phyloP scores from a whole-genome alignment of 2,888 invertebrate species.

The Rhorus exstirpatorius region DNA sequence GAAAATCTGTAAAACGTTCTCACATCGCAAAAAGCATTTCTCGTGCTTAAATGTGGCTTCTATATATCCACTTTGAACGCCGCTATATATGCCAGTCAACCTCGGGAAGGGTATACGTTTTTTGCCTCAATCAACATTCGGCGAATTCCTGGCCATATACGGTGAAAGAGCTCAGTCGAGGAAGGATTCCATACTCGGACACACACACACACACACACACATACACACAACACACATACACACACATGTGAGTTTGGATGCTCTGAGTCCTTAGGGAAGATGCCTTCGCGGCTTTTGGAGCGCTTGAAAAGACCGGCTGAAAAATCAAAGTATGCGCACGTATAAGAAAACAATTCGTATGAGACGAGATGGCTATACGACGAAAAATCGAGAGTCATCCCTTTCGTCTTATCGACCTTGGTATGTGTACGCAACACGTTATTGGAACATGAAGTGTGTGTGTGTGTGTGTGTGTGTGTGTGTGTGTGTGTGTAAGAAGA shows the following conservation, averaged over 20 bases:
- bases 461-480: neutral
- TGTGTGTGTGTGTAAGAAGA: neutral
- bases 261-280: constrained; percentile 38
- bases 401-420: constrained; percentile 35
- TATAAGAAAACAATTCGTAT: constrained; percentile 52
- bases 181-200: constrained; percentile 65
- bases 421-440: constrained; percentile 15
- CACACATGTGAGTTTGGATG: constrained; percentile 12
- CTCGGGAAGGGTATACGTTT: constrained; percentile 56
- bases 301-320: constrained; percentile 34
- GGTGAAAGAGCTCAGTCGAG: constrained; percentile 73
- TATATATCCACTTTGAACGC: constrained; percentile 3
- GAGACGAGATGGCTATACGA: constrained; percentile 48
- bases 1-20: constrained; percentile 42
- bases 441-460: constrained; percentile 12
- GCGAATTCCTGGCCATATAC: constrained; percentile 81
- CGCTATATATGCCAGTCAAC: constrained; percentile 40
- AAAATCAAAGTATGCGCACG: constrained; percentile 61
- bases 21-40: constrained; percentile 17
- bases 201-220: constrained; percentile 1
- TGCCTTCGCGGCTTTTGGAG: constrained; percentile 20
- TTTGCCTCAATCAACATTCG: constrained; percentile 77
- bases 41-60: constrained; percentile 39
- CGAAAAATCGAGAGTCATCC: constrained; percentile 58
- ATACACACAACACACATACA: neutral